Conservation (phyloP, 2,113 vertebrate species). For the Ursus arctos region DNA sequence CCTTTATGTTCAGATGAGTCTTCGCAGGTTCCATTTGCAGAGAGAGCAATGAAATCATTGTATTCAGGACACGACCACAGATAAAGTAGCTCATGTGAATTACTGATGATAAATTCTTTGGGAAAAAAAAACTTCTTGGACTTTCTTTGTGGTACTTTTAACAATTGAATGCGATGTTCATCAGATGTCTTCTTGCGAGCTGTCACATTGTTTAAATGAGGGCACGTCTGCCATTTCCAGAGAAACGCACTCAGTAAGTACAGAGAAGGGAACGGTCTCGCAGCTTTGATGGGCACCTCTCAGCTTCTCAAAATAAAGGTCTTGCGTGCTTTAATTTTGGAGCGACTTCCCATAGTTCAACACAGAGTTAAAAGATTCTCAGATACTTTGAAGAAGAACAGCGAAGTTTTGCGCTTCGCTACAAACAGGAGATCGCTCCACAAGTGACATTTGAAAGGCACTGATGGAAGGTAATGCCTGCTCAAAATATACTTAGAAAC, state of each 20-base stretch:
- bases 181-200: conserved; percentile 73
- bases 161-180: conserved; percentile 72
- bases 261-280: conserved; percentile 60
- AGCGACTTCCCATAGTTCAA: conserved; percentile 46
- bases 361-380: conserved; percentile 50
- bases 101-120: background rate
- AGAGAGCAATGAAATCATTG: background rate
- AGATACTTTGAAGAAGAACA: conserved; percentile 31
- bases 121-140: conserved; percentile 57
- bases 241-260: conserved; percentile 61
- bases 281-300: conserved; percentile 80
- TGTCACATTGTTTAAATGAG: conserved; percentile 84
- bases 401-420: conserved; percentile 54
- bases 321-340: conserved; percentile 67
- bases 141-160: conserved; percentile 82
- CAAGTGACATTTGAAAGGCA: conserved; percentile 82
- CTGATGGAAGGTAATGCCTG: conserved; percentile 74
- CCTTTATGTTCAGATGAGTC: background rate
- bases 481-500: conserved; percentile 77
- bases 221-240: conserved; percentile 73
- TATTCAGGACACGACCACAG: background rate
- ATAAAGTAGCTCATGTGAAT: background rate
- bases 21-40: background rate
- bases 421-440: conserved; percentile 28
- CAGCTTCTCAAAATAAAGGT: conserved; percentile 78